Evolutionary conservation across 2,797 vertebrate species (phyloP).

Genomic region (Oreochromis mossambicus): DNA sequence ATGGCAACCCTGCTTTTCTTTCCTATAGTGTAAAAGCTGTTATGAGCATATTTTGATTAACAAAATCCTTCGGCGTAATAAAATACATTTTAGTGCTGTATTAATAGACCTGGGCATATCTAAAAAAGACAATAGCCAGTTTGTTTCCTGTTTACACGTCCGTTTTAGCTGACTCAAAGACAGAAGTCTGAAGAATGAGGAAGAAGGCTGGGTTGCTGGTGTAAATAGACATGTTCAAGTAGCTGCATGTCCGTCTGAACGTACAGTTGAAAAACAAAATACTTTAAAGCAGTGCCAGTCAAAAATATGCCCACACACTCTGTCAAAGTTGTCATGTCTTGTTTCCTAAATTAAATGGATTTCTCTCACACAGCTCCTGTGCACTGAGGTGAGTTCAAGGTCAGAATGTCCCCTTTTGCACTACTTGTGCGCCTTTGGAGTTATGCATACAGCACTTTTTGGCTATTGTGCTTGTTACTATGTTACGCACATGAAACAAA

Average conservation of each 20-base stretch:
- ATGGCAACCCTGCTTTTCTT: not conserved
- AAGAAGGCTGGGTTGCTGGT: not conserved
- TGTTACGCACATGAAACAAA: not conserved
- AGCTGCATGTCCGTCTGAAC: not conserved
- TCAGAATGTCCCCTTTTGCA: not conserved
- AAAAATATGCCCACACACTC: not conserved
- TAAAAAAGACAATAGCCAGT: not conserved
- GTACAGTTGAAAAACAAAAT: not conserved
- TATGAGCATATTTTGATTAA: not conserved
- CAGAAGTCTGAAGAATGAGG: slow-evolving; percentile 15
- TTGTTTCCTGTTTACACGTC: slow-evolving; percentile 20
- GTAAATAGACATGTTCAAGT: slow-evolving; percentile 20
- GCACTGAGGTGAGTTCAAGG: not conserved
- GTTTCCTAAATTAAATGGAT: not conserved
- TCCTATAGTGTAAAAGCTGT: not conserved
- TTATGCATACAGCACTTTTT: not conserved
- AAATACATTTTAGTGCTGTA: not conserved
- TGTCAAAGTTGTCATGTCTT: not conserved
- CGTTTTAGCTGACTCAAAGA: not conserved
- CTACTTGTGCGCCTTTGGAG: not conserved
- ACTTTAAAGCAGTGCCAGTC: not conserved
- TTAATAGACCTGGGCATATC: not conserved
- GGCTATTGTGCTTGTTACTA: not conserved
- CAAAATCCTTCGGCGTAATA: not conserved
- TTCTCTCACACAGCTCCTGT: not conserved